phyloP scores from a whole-genome alignment of 2,888 invertebrate species.

The Plutella xylostella region DNA sequence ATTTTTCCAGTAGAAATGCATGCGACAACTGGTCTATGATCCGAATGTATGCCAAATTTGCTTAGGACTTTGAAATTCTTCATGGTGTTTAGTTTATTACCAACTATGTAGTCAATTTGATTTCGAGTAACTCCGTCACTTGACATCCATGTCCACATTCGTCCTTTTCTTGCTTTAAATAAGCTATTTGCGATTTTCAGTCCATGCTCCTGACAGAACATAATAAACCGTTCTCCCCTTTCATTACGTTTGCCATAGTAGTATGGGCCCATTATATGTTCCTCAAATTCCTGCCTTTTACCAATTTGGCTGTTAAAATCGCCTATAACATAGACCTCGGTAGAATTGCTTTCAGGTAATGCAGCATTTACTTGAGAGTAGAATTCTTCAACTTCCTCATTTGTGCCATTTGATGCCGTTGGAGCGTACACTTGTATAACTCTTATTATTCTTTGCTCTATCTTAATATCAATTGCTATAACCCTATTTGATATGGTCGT shows the following conservation, averaged over 20 bases:
- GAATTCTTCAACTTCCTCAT: not conserved
- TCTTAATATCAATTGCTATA: not conserved
- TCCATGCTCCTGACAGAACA: slow-evolving; percentile 13
- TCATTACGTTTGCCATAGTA: slow-evolving; percentile 14
- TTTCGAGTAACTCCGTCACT: slow-evolving; percentile 15
- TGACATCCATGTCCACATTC: slow-evolving; percentile 19
- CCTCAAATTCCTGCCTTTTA: slow-evolving; percentile 10
- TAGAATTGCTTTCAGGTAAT: not conserved
- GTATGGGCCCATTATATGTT: slow-evolving; percentile 14
- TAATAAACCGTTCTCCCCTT: slow-evolving; percentile 15
- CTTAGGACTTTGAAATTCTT: too few species aligned
- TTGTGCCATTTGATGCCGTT: not conserved
- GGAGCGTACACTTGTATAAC: not conserved
- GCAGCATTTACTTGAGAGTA: not conserved
- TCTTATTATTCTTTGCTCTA: not conserved
- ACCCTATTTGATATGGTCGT: too few species aligned
- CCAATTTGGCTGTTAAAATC: slow-evolving; percentile 18
- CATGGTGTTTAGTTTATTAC: too few species aligned
- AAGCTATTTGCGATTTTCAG: slow-evolving; percentile 14
- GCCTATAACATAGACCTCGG: slow-evolving; percentile 16
- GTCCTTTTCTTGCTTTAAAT: slow-evolving; percentile 12
- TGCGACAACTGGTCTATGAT: too few species aligned
- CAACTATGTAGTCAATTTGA: slow-evolving; percentile 19
- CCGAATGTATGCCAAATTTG: too few species aligned
- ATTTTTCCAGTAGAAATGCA: too few species aligned